Base-by-base conservation (phyloP, 2,113 vertebrate species). In the Strix uralensis region DNA sequence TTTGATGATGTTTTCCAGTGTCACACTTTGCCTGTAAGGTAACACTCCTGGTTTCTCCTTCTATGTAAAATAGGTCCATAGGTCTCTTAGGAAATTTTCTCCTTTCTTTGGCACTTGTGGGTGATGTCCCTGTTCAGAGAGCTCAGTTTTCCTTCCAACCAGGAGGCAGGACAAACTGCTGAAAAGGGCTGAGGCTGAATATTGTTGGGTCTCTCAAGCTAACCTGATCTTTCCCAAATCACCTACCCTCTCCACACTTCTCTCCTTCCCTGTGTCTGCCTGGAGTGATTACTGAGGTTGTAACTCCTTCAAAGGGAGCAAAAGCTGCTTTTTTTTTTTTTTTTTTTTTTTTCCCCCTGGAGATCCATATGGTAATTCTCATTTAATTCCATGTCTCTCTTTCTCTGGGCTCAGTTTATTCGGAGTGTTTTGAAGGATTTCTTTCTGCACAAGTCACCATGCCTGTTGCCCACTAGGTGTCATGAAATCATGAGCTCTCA, bases 391-490 rank as follows among this genome's bases (percentile, higher is more conserved):
- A 30, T 1, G 2, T 18, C 15, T 21, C 3, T 2, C 0, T 74
- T 73, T 54, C 49, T 54, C 22, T 1, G 0, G 10, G 8, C 5
- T 7, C 3, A 2, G 1, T 44, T 40, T 51, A 18, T 38, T 15
- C 6, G 2, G 3, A 19, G 26, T 13, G 5, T 78, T 71, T 7
- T 1, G 0, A 16, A 82, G 36, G 13, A 13, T 86, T 88, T 59
- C 30, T 86, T 59, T n/a, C 78, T 1, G 0, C 40, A 20, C 34
- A 9, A 55, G 5, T 20, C 86, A 34, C 71, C 40, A 30, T 95
- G 61, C 94, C 92, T 72, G 58, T 96, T 97, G 84, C 75, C 97
- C 96, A 94, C 94, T 87, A 97, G 97, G 10, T 97, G 97, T 96
- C 91, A 63, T 83, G 85, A 97, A 95, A 97, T 3, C 71, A 69